phyloP scores from a whole-genome alignment of 30 jellyfish, hydroid and myxozoan species.

The Morbakka virulenta region DNA sequence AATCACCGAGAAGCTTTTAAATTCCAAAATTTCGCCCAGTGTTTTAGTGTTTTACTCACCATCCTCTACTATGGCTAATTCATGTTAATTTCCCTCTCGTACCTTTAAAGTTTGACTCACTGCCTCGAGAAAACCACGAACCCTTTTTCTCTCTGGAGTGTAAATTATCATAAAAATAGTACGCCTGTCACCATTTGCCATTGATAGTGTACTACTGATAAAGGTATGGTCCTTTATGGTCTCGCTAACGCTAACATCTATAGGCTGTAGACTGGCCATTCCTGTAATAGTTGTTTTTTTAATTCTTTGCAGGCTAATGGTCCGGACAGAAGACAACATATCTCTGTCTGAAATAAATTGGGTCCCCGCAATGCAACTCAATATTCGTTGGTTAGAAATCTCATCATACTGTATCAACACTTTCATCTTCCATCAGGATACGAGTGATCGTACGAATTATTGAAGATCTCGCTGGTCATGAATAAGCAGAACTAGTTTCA shows the following conservation, averaged over 20 bases:
- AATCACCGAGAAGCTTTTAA: neutral
- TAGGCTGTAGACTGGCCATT: constrained; percentile 3
- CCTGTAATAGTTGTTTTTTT: constrained; percentile 7
- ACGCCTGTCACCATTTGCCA: constrained; percentile 15
- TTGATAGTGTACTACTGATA: constrained; percentile 1
- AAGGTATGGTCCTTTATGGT: constrained; percentile 9
- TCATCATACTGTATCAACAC: constrained; percentile 36
- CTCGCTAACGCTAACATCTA: constrained; percentile 18
- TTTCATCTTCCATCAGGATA: constrained; percentile 28
- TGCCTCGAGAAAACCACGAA: too few species aligned
- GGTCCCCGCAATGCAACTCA: constrained; percentile 43
- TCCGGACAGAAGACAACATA: constrained; percentile 30
- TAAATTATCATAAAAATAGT: neutral
- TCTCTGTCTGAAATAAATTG: constrained; percentile 33
- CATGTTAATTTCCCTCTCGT: too few species aligned
- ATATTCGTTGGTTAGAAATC: constrained; percentile 36
- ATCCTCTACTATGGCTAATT: neutral
- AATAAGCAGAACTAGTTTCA: too few species aligned
- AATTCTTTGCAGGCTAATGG: constrained; percentile 25
- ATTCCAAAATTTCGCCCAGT: neutral
- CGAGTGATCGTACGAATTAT: constrained; percentile 17
- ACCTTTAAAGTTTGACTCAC: too few species aligned
- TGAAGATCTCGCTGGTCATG: constrained; percentile 43
- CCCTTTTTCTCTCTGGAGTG: constrained; percentile 17
- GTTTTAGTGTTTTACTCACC: neutral